These are phyloP conservation scores for Apocheima hispidaria DNA, from an alignment of 2,888 invertebrate species.

Conservation along the genomic window DNA sequence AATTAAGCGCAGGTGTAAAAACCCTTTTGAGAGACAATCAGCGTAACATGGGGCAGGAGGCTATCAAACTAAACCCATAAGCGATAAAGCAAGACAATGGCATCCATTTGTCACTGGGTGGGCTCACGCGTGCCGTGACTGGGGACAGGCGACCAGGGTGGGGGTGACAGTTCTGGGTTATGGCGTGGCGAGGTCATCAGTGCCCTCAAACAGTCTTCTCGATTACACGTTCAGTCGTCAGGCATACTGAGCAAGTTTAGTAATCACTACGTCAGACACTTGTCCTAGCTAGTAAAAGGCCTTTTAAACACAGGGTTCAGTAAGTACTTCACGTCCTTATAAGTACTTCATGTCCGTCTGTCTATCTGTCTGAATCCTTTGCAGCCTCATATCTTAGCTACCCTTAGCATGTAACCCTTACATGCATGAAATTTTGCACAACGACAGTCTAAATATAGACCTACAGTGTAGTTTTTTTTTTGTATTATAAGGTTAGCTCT, in stretches of 20 bases:
- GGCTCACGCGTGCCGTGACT: constrained; percentile 37
- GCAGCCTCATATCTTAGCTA: no score
- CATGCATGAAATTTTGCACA: no score
- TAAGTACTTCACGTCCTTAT: no score
- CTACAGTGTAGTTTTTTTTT: no score
- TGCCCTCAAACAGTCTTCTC: constrained; percentile 4
- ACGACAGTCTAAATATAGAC: no score
- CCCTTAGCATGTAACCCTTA: no score
- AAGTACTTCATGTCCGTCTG: no score
- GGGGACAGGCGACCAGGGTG: neutral
- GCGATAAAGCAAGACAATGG: constrained; percentile 77
- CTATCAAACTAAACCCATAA: constrained; percentile 54
- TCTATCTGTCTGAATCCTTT: no score
- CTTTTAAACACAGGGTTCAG: no score
- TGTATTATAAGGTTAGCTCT: no score
- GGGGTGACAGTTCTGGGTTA: constrained; percentile 42
- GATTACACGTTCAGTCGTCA: neutral
- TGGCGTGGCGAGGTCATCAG: constrained; percentile 23
- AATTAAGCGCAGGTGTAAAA: constrained; percentile 5
- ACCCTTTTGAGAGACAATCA: constrained; percentile 39
- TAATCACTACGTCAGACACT: no score
- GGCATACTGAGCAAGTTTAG: neutral
- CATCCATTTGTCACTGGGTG: constrained; percentile 73
- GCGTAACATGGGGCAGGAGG: constrained; percentile 44
- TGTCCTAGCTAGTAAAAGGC: no score